Evolutionary conservation across 2,797 vertebrate genomes (phyloP), one percentile per base, ranked within the genome.

Genomic region (Cryptoblepharus egeriae): DNA sequence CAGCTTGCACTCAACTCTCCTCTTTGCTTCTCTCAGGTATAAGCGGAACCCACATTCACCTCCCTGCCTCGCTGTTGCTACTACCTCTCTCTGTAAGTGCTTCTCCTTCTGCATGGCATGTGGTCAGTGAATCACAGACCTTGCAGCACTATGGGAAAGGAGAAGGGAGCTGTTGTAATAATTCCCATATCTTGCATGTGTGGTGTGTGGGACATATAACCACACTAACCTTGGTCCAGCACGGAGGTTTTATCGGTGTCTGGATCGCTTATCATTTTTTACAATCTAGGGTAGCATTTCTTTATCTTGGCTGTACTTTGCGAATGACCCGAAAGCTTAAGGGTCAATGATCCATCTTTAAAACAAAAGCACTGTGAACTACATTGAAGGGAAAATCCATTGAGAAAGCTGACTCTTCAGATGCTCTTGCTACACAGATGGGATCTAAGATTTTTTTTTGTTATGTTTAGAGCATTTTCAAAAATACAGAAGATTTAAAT

Each of bases 71-170:
- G 93, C 95, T 94, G 95, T 94, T 95, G 94, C 94, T 95, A 95
- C 95, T 94, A 93, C 95, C 95, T 95, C 94, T 96, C 91, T 96
- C 95, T 96, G 96, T 96, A 96, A 96, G 96, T 96, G 95, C 93
- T 93, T 90, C 85, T 87, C 91, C 91, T 92, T 64, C 88, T 95
- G 95, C 95, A 93, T 96, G 95, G 92, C 93, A 91, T 91, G 93
- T 94, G 92, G 93, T 90, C 93, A 86, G 90, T 91, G 82, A 75
- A 87, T 91, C 89, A 89, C 93, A 92, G 91, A 90, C 90, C 91
- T 81, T 91, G 94, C 93, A 94, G 92, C 92, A 87, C 83, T 88
- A 8, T 61, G 87, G 90, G 76, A 71, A 83, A 87, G 88, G 82
- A 89, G 88, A 72, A 86, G 49, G 22, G 42, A 90, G 91, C 52